Percentiles rank a stretch among this genome's conserved stretches.
Conservation (phyloP, 2,113 vertebrate genomes). For the Potamarius usumacintae region DNA sequence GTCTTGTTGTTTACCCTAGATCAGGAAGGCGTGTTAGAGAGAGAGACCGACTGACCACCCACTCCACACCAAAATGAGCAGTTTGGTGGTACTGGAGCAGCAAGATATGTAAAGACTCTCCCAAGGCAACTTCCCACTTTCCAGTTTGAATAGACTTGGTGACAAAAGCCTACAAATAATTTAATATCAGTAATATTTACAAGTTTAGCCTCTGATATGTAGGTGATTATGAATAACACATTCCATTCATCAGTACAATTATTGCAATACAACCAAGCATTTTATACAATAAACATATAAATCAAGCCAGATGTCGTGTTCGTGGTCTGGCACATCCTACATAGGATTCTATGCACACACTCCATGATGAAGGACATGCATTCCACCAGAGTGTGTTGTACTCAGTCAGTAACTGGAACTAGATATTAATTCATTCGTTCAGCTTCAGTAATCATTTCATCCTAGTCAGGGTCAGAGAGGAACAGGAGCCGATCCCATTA, state of each 20-base stretch:
- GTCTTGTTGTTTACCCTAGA: background rate
- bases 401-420: constrained; percentile 1
- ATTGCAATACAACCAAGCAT: background rate
- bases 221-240: background rate
- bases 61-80: background rate
- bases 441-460: background rate
- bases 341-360: background rate
- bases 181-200: constrained; percentile 3
- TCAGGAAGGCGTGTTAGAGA: too few relatives aligned
- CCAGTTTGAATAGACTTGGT: background rate
- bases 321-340: background rate
- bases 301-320: background rate
- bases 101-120: background rate
- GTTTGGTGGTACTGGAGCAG: background rate
- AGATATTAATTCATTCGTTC: background rate
- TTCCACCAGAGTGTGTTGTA: background rate
- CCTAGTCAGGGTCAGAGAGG: background rate
- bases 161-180: background rate
- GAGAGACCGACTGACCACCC: background rate
- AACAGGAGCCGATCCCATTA: background rate
- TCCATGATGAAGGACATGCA: background rate
- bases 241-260: background rate
- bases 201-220: background rate
- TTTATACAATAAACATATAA: background rate
- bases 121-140: background rate